Base-by-base conservation (phyloP, 2,113 vertebrate genomes). In the Rhinichthys klamathensis region DNA sequence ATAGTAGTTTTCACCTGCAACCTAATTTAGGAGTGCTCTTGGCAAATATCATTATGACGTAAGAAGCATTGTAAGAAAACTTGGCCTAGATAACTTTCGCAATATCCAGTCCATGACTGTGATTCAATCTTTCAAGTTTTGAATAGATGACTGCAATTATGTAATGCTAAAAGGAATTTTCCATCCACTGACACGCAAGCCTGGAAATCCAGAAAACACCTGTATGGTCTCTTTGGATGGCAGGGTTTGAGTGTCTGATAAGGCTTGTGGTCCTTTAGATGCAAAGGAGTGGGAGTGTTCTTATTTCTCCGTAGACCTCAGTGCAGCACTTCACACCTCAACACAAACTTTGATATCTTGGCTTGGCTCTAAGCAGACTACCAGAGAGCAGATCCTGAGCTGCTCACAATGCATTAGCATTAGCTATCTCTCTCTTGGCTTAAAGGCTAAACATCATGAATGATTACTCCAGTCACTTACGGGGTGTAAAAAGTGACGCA, bases 151-250 rank as follows among this genome's bases (percentile, higher is more conserved):
- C 67, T 54, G 56, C 44, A 80, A 86, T 89, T 81, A 82, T 60
- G 85, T 35, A 88, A 88, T 35, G 35, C 63, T 82, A 8, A n/a
- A 86, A 84, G 84, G 84, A 89, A 88, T 89, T 87, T 89, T 89
- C 89, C 89, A 80, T 88, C 32, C 78, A 60, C 73, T 76, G 77
- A 83, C 83, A 73, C 72, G 89, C 63, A 83, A 86, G 46, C 27
- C 44, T 79, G 81, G 82, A 35, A 86, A 83, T 56, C 82, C 84
- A 89, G 86, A 82, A 89, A 84, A 69, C 88, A 89, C 88, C 89
- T 88, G 89, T 65, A 85, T 27, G 75, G 46, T 23, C 41, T 46
- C 63, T 78, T 65, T 74, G 72, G 51, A 60, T 30, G 81, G n/a
- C 79, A 82, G 44, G 65, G 83, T 83, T 67, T 30, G 67, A 46